phyloP scores from a whole-genome alignment of 1,140 invertebrate species.

The Drosophila murphyi region DNA sequence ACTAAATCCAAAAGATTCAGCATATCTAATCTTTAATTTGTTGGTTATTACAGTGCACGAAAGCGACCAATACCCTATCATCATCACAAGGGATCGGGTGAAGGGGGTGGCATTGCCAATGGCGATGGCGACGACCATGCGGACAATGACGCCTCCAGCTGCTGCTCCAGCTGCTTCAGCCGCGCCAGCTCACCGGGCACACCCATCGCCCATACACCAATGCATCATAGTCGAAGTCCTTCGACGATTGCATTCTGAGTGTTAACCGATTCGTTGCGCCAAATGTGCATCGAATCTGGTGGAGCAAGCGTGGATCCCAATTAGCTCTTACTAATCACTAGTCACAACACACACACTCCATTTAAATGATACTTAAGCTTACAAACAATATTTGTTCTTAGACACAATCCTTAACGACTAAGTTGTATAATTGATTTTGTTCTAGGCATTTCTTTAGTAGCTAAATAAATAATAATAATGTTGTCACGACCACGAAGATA shows the following conservation, averaged over 20 bases:
- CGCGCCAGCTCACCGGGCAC: conserved; percentile 74
- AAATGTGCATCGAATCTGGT: conserved; percentile 60
- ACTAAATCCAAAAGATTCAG: neutral
- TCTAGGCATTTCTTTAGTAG: conserved; percentile 57
- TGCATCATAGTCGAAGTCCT: conserved; percentile 73
- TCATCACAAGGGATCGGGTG: conserved; percentile 90
- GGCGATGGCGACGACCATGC: conserved; percentile 42
- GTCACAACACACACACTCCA: conserved; percentile 40
- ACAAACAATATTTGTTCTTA: conserved; percentile 52
- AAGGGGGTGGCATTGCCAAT: conserved; percentile 31
- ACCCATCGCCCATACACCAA: conserved; percentile 51
- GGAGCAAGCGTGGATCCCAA: conserved; percentile 7
- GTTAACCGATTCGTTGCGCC: conserved; percentile 75
- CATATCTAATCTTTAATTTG: neutral
- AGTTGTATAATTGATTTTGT: conserved; percentile 39
- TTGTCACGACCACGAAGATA: conserved; percentile 34
- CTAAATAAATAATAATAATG: conserved; percentile 47
- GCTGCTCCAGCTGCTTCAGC: conserved; percentile 87
- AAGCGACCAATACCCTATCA: conserved; percentile 96
- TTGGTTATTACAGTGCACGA: conserved; percentile 89
- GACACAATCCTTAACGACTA: conserved; percentile 38
- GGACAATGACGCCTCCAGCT: conserved; percentile 88
- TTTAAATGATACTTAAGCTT: conserved; percentile 32
- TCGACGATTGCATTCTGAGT: conserved; percentile 73
- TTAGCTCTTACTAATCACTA: conserved; percentile 23